Base-by-base conservation (phyloP, 2,888 invertebrate genomes). In the Nomada ruficornis region DNA sequence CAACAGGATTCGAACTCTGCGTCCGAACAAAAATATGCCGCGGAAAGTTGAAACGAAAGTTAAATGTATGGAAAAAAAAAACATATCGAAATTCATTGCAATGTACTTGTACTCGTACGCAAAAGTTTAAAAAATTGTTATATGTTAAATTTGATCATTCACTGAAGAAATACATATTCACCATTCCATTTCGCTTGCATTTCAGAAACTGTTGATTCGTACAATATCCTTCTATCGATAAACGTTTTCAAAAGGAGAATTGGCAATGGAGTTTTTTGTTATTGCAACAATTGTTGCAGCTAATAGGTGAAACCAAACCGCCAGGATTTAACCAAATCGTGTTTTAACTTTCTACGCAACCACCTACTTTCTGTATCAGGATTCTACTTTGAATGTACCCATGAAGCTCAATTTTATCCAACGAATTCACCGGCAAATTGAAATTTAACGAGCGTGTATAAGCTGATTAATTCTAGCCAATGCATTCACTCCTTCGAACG, bases 391-490 rank as follows among this genome's bases (percentile, higher is more conserved):
- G n/a, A n/a, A 36, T 20, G 44, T 2, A 29, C 36, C 29, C 18
- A 13, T n/a, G 47, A 11, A n/a, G 23, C 44, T n/a, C 36, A 60
- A 69, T 54, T 76, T 76, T 50, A 54, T 62, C 54, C 29, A 5
- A 18, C 18, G n/a, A 74, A 75, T 79, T 79, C 74, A 29, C 69
- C 29, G 7, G 11, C 52, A 50, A 74, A 79, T 84, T 69, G 74
- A 59, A 63, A 79, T 80, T 79, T 80, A 65, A 59, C 64, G 62
- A 67, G 62, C 57, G 55, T 75, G 74, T 44, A 15, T 75, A 74
- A 84, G 36, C 15, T 68, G 71, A 71, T 84, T 75, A 84, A 20
- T 59, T 52, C 23, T 55, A 83, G 63, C 63, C 74, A 57, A 44
- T 20, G 60, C 50, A 42, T 60, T 78, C 64, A 9, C 13, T 7